phyloP scores from a whole-genome alignment of 2,888 invertebrate species.

The Germaria angustata region DNA sequence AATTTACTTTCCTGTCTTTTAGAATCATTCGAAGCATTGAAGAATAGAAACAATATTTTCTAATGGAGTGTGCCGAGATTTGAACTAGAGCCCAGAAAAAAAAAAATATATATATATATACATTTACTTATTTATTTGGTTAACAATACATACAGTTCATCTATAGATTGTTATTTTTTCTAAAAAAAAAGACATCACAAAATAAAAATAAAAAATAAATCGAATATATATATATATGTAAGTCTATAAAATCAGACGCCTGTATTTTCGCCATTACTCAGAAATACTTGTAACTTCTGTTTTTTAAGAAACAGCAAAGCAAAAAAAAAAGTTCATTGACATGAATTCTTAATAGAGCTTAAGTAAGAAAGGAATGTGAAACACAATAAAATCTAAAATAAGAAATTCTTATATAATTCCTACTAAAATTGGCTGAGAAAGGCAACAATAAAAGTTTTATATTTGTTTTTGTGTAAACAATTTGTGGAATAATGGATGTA shows the following conservation, averaged over 20 bases:
- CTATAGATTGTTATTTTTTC: too few relatives aligned
- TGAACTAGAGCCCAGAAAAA: too few relatives aligned
- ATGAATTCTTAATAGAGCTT: not conserved
- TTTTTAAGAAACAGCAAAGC: not conserved
- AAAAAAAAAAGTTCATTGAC: not conserved
- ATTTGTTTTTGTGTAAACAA: not conserved
- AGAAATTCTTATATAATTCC: not conserved
- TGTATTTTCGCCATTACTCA: constrained; percentile 42
- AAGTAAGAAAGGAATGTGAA: not conserved
- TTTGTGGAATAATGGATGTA: not conserved
- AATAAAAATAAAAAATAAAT: too few relatives aligned
- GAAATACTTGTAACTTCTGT: constrained; percentile 12
- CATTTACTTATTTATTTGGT: too few relatives aligned
- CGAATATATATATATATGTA: too few relatives aligned
- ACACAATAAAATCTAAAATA: not conserved
- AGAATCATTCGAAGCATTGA: too few relatives aligned
- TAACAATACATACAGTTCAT: too few relatives aligned
- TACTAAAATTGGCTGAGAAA: constrained; percentile 21
- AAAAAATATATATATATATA: too few relatives aligned
- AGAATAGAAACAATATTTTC: too few relatives aligned
- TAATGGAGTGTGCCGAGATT: too few relatives aligned
- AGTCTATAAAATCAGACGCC: constrained; percentile 1
- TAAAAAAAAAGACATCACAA: too few relatives aligned
- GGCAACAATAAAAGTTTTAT: not conserved
- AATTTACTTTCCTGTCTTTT: too few relatives aligned